Evolutionary conservation across 2,888 invertebrate genomes (phyloP), one percentile per base, ranked within the genome.

Genomic region (Xylophagus ater): DNA sequence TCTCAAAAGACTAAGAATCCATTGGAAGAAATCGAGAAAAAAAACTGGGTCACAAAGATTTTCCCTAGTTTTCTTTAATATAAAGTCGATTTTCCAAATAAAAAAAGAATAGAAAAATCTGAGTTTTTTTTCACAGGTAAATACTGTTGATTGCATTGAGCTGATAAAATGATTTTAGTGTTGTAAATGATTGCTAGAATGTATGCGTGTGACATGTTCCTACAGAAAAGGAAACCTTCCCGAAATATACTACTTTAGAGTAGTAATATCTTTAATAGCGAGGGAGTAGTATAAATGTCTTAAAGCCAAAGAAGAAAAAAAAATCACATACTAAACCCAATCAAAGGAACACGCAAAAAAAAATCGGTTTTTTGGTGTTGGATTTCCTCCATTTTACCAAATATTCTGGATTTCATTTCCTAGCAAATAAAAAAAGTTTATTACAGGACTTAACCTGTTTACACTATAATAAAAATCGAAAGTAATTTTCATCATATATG

Each of bases 261-360:
- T n/a, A n/a, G n/a, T n/a, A n/a, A n/a, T n/a, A n/a, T n/a, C n/a
- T n/a, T n/a, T n/a, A n/a, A n/a, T n/a, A n/a, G n/a, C n/a, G n/a
- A n/a, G n/a, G n/a, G n/a, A n/a, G n/a, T n/a, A n/a, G n/a, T n/a
- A n/a, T n/a, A n/a, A n/a, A n/a, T n/a, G n/a, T n/a, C n/a, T n/a
- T n/a, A n/a, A n/a, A n/a, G n/a, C n/a, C n/a, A n/a, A n/a, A n/a
- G n/a, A n/a, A n/a, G n/a, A n/a, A n/a, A n/a, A n/a, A n/a, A n/a
- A n/a, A n/a, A n/a, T n/a, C n/a, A n/a, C n/a, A n/a, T n/a, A n/a
- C n/a, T n/a, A 40, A 43, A 32, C 33, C 36, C 39, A 40, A 43
- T 43, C 43, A 34, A 18, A 36, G 34, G 21, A 37, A 35, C 43
- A 43, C 43, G 43, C 43, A 43, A 43, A 43, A 42, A 40, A 37